Base-by-base conservation (phyloP, 1,140 invertebrate species). In the Zaprionus tsacasi region DNA sequence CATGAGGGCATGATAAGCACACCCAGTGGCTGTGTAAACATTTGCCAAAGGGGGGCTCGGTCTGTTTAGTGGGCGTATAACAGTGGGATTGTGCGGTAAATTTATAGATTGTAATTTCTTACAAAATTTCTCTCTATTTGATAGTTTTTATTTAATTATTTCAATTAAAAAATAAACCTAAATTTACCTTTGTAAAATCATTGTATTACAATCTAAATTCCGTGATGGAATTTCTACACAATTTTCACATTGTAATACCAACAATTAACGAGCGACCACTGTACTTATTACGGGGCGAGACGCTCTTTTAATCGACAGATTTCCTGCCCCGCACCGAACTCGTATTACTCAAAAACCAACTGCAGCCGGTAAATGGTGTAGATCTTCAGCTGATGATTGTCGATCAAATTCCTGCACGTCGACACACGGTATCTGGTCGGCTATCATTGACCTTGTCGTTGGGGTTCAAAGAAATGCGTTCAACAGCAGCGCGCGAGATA, bases 361-460 rank as follows among this genome's bases (percentile, higher is more conserved):
- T 50, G 17, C 45, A 50, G 45, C 11, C 45, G 17, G 4, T 13
- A 50, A 63, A 52, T 48, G 35, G 60, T 17, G 21, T 54, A 70
- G 10, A 69, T 74, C 30, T 61, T 12, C 4, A 8, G 11, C 38
- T n/a, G 21, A 8, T 30, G 30, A 70, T 67, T 45, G 25, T 50
- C 35, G 33, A 76, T 59, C 40, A 71, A 82, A 81, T 83, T 61
- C 66, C 54, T 74, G 69, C 77, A 77, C 77, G 56, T 81, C 8
- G 61, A 58, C 61, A 40, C 38, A 8, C 55, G 35, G 65, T 69
- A 68, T 70, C 79, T 75, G 17, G 17, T 64, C 17, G 30, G 40
- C 63, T 78, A 72, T 70, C 73, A 75, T 77, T 82, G 83, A 81
- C 80, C 80, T 87, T 88, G 80, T 80, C 80, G 50, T 45, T 70